Evolutionary conservation across 2,113 vertebrate species (phyloP).

Genomic region (Pluvianellus socialis): DNA sequence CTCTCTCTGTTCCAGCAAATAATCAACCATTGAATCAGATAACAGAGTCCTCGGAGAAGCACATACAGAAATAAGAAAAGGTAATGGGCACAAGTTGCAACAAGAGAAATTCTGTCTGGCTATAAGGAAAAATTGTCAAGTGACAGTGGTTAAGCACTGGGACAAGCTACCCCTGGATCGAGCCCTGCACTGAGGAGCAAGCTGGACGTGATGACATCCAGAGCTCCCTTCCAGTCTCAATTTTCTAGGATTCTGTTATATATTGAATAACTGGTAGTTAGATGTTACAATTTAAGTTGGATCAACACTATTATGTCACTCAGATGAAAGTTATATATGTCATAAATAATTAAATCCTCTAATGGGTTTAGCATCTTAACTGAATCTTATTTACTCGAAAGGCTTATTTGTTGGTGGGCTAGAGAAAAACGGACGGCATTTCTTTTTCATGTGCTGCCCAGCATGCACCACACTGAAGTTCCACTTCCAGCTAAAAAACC

Average conservation of each 20-base stretch:
- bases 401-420: not conserved
- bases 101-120: not conserved
- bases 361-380: not conserved
- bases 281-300: not conserved
- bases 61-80: not conserved
- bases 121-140: not conserved
- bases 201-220: not conserved
- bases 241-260: not conserved
- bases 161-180: not conserved
- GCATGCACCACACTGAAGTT: not conserved
- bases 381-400: not conserved
- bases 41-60: not conserved
- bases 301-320: not conserved
- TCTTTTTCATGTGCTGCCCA: not conserved
- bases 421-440: not conserved
- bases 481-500: not conserved
- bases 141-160: not conserved
- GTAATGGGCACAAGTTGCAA: not conserved
- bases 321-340: not conserved
- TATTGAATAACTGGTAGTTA: not conserved
- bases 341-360: not conserved
- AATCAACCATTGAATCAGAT: not conserved
- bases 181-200: not conserved
- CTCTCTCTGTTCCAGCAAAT: not conserved
- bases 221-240: not conserved